phyloP scores from a whole-genome alignment of 2,797 vertebrate species.

The Tauraco hartlaubi region DNA sequence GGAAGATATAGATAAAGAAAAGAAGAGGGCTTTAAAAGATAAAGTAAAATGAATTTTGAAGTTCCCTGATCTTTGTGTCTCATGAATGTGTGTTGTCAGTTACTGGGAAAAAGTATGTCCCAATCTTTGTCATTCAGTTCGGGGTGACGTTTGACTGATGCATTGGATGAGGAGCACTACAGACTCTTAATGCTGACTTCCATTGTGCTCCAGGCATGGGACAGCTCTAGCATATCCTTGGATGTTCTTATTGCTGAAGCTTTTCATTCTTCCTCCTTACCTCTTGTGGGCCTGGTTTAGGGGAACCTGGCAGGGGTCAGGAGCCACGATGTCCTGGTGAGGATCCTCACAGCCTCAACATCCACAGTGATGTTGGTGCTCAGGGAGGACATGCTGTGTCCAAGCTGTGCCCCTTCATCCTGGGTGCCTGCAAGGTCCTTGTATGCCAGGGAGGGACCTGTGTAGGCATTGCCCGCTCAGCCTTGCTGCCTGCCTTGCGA shows the following conservation, averaged over 20 bases:
- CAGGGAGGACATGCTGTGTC: neutral
- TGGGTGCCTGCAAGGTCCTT: neutral
- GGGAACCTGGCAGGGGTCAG: no score
- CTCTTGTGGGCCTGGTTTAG: fast-evolving
- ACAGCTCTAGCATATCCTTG: neutral
- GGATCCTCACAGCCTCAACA: neutral
- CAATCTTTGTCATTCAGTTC: fast-evolving
- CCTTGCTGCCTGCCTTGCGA: neutral
- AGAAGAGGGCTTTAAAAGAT: conserved; percentile 3
- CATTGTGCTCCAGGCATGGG: neutral
- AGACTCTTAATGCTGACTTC: neutral
- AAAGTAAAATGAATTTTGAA: conserved; percentile 29
- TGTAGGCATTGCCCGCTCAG: neutral
- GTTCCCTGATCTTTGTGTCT: neutral
- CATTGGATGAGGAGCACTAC: neutral
- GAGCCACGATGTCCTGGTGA: fast-evolving
- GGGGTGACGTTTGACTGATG: neutral
- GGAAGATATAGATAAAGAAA: neutral
- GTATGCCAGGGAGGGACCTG: neutral
- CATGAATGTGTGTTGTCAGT: neutral
- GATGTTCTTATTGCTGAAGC: neutral
- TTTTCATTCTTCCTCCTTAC: neutral
- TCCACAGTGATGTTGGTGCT: fast-evolving
- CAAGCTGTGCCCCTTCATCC: neutral
- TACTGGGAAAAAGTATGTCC: neutral